Evolutionary conservation across 1,140 invertebrate species (phyloP).

Genomic region (Zaprionus tsacasi): DNA sequence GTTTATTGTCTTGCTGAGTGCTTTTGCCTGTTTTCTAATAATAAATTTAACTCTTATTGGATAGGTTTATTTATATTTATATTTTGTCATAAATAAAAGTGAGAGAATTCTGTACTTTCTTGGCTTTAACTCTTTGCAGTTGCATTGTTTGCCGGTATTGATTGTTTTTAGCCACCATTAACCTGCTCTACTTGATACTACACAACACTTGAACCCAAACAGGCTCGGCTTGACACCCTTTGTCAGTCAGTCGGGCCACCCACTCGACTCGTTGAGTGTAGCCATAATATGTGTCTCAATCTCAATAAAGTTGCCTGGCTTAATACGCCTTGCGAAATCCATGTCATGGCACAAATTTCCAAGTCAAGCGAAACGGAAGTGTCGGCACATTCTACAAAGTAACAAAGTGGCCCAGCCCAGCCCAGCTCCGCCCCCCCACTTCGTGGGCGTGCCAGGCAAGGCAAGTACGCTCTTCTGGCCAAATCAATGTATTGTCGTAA

Average conservation of each 20-base stretch:
- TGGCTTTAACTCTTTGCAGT: slow-evolving; percentile 25
- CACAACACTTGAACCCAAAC: slow-evolving; percentile 51
- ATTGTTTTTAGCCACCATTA: slow-evolving; percentile 48
- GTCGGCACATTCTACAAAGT: slow-evolving; percentile 36
- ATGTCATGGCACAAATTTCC: slow-evolving; percentile 56
- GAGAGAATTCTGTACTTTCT: neutral
- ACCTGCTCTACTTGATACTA: slow-evolving; percentile 50
- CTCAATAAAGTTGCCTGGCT: slow-evolving; percentile 45
- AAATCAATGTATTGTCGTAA: slow-evolving; percentile 35
- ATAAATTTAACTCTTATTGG: slow-evolving; percentile 23
- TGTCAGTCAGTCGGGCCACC: slow-evolving; percentile 27
- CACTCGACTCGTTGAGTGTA: slow-evolving; percentile 49
- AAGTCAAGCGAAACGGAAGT: slow-evolving; percentile 53
- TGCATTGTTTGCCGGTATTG: slow-evolving; percentile 38
- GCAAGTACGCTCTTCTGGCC: slow-evolving; percentile 11
- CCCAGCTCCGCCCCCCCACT: too few species aligned
- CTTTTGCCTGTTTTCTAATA: slow-evolving; percentile 49
- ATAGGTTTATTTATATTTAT: neutral
- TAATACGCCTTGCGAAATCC: slow-evolving; percentile 38
- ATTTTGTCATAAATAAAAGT: too few species aligned
- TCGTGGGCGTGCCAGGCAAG: too few species aligned
- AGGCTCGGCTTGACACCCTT: slow-evolving; percentile 51
- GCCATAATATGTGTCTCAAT: slow-evolving; percentile 53
- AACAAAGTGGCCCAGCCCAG: slow-evolving; percentile 46
- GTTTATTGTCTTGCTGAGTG: slow-evolving; percentile 65